Evolutionary conservation across 2,113 vertebrate species (phyloP).

Genomic region (Platysternon megacephalum): DNA sequence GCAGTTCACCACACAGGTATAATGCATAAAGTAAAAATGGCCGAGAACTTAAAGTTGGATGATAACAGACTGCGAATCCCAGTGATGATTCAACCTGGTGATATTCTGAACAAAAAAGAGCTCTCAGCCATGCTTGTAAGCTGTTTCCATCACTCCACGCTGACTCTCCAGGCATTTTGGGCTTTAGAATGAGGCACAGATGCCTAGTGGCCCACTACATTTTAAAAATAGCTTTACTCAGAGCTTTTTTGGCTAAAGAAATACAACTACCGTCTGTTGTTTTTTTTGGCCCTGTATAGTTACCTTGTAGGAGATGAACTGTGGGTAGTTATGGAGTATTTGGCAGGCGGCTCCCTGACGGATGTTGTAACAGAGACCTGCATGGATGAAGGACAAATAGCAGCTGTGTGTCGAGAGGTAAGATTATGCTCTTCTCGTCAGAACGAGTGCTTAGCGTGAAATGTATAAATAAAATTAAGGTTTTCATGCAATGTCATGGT

Average conservation of each 20-base stretch:
- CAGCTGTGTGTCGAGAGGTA: slow-evolving; percentile 97
- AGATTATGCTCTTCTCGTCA: rapidly evolving
- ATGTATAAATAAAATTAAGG: rapidly evolving
- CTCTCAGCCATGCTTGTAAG: background rate
- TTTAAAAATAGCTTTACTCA: background rate
- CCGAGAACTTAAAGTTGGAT: background rate
- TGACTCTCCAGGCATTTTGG: background rate
- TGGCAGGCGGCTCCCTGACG: slow-evolving; percentile 95
- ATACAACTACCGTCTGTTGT: background rate
- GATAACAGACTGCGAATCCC: background rate
- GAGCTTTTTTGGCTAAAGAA: background rate
- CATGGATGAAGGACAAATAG: slow-evolving; percentile 98
- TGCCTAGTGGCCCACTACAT: background rate
- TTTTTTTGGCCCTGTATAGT: slow-evolving; percentile 72
- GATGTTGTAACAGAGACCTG: slow-evolving; percentile 97
- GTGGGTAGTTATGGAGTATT: slow-evolving; percentile 99
- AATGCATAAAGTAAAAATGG: background rate
- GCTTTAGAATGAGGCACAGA: background rate
- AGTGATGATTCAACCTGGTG: background rate
- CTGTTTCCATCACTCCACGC: background rate
- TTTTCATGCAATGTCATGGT: rapidly evolving
- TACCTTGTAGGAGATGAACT: slow-evolving; percentile 98
- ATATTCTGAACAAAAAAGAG: background rate
- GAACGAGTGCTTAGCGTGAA: background rate
- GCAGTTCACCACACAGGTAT: background rate